phyloP scores from a whole-genome alignment of 1,140 invertebrate species.

The roundworm (Caenorhabditis elegans) region WBcel235 BX284604.4:3131501-3132000 shows the following conservation, averaged over 20 bases:
- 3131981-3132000: neutral
- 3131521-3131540: neutral
- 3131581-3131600: too few species aligned
- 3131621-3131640: too few species aligned
- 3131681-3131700: neutral
- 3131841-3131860: neutral
- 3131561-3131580: neutral
- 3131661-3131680: neutral
- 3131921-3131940: neutral
- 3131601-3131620: too few species aligned
- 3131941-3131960: too few species aligned
- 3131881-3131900: too few species aligned
- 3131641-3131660: neutral
- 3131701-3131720: too few species aligned
- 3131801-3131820: too few species aligned
- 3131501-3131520: constrained; percentile 11
- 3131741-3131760: neutral
- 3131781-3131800: constrained; percentile 2
- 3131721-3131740: neutral
- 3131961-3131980: neutral
- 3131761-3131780: neutral
- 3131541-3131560: neutral
- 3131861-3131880: neutral
- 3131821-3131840: too few species aligned
- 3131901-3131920: too few species aligned